Evolutionary conservation across 2,113 vertebrate genomes (phyloP).

Genomic region (Sphaerodactylus townsendi): DNA sequence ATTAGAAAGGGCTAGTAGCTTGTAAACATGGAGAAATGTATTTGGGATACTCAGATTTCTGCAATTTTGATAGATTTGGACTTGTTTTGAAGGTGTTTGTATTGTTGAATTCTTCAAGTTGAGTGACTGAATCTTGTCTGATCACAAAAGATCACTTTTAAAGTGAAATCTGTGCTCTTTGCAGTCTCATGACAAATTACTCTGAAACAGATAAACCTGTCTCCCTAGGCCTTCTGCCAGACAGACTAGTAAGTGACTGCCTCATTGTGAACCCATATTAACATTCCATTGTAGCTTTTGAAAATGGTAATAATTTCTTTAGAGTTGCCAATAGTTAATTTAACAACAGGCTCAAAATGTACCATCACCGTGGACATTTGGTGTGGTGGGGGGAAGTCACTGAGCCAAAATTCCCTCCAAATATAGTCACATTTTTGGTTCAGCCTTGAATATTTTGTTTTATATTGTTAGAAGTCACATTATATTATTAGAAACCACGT

Average conservation of each 20-base stretch:
- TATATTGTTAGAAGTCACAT: too few species aligned
- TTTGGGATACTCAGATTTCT: too few species aligned
- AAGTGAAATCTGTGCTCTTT: neutral
- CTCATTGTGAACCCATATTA: neutral
- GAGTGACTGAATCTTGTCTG: slow-evolving; percentile 1
- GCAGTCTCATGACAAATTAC: slow-evolving; percentile 29
- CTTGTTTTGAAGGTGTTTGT: too few species aligned
- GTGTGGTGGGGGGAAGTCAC: neutral
- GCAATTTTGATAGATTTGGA: too few species aligned
- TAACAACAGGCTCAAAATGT: neutral
- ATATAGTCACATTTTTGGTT: neutral
- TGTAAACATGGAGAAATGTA: too few species aligned
- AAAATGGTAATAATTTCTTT: neutral
- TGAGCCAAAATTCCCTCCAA: neutral
- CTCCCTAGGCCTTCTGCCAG: slow-evolving; percentile 20
- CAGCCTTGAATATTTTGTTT: neutral
- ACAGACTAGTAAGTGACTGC: neutral
- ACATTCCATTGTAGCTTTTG: neutral
- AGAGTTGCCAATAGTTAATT: neutral
- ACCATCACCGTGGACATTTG: neutral
- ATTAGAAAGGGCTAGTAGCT: too few species aligned
- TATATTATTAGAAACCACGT: neutral
- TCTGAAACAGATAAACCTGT: slow-evolving; percentile 5
- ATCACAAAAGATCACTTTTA: neutral
- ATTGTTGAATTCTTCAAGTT: too few species aligned